These are phyloP conservation scores for Ganaspis sp. DNA, from an alignment of 1,140 invertebrate species.

Conservation along the genomic window DNA sequence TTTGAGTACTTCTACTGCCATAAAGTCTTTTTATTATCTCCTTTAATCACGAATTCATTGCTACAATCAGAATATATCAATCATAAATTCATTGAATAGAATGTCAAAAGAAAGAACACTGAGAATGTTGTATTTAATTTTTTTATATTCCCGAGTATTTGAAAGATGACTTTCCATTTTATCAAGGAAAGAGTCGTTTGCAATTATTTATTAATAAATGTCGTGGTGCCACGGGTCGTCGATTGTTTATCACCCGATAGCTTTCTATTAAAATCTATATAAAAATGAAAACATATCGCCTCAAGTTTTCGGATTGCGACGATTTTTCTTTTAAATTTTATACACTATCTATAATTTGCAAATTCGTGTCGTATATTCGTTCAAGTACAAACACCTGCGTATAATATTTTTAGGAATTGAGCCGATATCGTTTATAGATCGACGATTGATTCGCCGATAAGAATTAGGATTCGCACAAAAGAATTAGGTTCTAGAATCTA, in stretches of 20 bases:
- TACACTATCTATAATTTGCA: background rate
- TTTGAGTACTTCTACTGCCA: background rate
- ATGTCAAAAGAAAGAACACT: background rate
- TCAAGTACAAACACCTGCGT: slow-evolving; percentile 29
- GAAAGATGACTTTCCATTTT: slow-evolving; percentile 7
- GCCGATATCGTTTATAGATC: slow-evolving; percentile 44
- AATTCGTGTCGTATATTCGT: slow-evolving; percentile 11
- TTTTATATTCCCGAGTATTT: background rate
- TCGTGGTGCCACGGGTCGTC: background rate
- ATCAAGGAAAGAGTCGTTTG: slow-evolving; percentile 24
- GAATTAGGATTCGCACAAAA: slow-evolving; percentile 1
- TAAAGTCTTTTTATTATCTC: background rate
- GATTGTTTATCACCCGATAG: slow-evolving; percentile 21
- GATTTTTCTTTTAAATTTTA: slow-evolving; percentile 46
- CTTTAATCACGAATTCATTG: background rate
- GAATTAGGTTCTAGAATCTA: slow-evolving; percentile 7
- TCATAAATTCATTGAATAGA: no score
- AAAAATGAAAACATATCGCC: slow-evolving; percentile 54
- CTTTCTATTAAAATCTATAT: slow-evolving; percentile 18
- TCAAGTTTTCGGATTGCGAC: slow-evolving; percentile 54
- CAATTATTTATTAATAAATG: background rate
- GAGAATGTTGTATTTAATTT: background rate
- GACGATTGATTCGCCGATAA: slow-evolving; percentile 35
- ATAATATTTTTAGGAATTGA: slow-evolving; percentile 49
- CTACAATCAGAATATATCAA: no score